Conservation (phyloP, 2,888 invertebrate genomes). For the Amblyjoppa fuscipennis region DNA sequence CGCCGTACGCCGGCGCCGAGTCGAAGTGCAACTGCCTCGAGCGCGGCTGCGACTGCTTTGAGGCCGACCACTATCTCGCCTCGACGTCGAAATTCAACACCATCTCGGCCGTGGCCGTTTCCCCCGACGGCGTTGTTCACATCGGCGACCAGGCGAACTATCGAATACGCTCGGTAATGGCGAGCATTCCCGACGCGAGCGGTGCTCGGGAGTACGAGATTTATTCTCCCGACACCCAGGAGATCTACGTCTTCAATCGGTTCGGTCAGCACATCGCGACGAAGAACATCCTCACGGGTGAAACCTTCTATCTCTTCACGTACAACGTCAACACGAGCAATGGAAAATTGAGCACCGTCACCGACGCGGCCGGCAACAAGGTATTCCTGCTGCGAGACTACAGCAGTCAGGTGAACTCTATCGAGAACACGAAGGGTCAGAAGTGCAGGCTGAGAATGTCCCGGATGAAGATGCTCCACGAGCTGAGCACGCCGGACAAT, state of each 20-base stretch:
- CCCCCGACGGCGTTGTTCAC: constrained; percentile 97
- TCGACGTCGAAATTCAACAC: constrained; percentile 97
- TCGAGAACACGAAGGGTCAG: constrained; percentile 97
- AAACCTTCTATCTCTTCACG: constrained; percentile 96
- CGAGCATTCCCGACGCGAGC: constrained; percentile 95
- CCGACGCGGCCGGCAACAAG: constrained; percentile 96
- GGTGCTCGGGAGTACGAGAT: constrained; percentile 96
- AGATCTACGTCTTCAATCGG: constrained; percentile 96
- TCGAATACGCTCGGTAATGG: constrained; percentile 94
- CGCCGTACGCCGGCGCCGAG: constrained; percentile 97
- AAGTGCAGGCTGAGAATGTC: constrained; percentile 97
- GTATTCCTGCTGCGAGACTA: constrained; percentile 94
- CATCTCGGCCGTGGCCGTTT: constrained; percentile 96
- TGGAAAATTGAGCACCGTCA: constrained; percentile 96
- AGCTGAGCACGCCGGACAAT: constrained; percentile 96
- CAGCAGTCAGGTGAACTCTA: constrained; percentile 95
- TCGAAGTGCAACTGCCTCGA: constrained; percentile 97
- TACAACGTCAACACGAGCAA: constrained; percentile 99
- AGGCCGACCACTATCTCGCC: constrained; percentile 95
- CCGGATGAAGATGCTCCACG: constrained; percentile 96
- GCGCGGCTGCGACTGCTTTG: constrained; percentile 96
- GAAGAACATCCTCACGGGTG: constrained; percentile 97
- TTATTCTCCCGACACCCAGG: constrained; percentile 97
- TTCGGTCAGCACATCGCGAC: constrained; percentile 98
- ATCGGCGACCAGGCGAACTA: constrained; percentile 98